Evolutionary conservation across 2,113 vertebrate genomes (phyloP).

Genomic region (Ornithorhynchus anatinus): DNA sequence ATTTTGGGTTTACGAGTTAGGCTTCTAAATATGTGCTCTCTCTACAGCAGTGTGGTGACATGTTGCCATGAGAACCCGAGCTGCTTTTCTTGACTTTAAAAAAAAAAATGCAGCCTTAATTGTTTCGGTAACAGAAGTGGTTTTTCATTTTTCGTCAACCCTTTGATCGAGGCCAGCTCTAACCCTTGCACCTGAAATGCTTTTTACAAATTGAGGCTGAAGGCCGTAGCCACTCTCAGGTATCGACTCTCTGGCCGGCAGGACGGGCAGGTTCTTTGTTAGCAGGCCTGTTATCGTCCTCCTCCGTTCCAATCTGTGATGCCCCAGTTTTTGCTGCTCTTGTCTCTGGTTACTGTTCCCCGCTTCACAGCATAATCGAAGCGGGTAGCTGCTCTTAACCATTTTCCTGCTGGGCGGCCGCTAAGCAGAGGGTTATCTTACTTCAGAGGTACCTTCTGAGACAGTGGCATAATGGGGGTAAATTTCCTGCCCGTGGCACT

Average conservation of each 20-base stretch:
- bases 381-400: not conserved
- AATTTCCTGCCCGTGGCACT: too few species aligned
- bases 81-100: not conserved
- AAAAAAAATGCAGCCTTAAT: slow-evolving; percentile 27
- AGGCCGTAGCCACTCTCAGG: not conserved
- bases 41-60: slow-evolving; percentile 29
- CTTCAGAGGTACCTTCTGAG: too few species aligned
- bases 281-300: not conserved
- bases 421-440: not conserved
- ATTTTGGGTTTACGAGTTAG: slow-evolving; percentile 58
- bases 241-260: not conserved
- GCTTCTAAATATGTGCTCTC: slow-evolving; percentile 40
- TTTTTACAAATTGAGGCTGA: slow-evolving; percentile 6
- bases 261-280: not conserved
- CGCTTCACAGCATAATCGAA: not conserved
- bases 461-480: too few species aligned
- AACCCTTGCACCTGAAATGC: not conserved
- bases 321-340: not conserved
- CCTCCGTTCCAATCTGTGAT: not conserved
- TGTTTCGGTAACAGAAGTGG: slow-evolving; percentile 9
- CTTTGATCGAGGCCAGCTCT: not conserved
- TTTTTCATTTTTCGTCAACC: not conserved
- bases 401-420: not conserved
- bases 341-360: not conserved
- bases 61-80: slow-evolving; percentile 48